Percentiles rank a stretch among this genome's conserved stretches.
These are phyloP conservation scores for Odontesthes bonariensis DNA, from an alignment of 2,113 vertebrate species.

Conservation along the genomic window DNA sequence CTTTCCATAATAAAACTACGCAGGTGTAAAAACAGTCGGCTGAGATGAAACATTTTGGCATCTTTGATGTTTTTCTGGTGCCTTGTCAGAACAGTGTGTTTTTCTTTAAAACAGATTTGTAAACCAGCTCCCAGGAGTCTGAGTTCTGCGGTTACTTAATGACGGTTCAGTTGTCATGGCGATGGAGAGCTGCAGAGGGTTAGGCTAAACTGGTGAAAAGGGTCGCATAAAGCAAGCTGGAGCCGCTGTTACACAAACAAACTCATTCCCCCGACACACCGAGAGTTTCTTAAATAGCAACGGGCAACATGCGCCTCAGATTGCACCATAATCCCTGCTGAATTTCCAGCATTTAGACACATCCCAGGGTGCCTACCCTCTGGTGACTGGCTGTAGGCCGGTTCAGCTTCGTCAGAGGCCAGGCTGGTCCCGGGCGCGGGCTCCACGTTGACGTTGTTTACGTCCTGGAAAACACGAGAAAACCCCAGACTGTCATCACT, in stretches of 20 bases:
- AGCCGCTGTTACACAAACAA: conserved; percentile 45
- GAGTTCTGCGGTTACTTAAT: too few relatives aligned
- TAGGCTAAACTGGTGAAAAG: not conserved
- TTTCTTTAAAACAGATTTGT: too few relatives aligned
- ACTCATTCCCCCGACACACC: conserved; percentile 40
- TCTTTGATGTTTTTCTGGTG: too few relatives aligned
- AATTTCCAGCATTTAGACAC: not conserved
- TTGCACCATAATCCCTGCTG: conserved; percentile 55
- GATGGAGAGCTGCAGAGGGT: not conserved
- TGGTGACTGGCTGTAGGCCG: conserved; percentile 39
- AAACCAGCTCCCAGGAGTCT: too few relatives aligned
- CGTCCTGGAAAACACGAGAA: conserved; percentile 69
- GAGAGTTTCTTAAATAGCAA: conserved; percentile 46
- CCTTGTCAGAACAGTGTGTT: too few relatives aligned
- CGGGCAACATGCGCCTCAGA: conserved; percentile 24
- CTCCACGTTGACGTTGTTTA: conserved; percentile 73
- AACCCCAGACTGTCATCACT: not conserved
- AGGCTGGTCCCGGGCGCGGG: conserved; percentile 66
- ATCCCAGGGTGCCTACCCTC: conserved; percentile 58
- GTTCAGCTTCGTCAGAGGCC: conserved; percentile 58
- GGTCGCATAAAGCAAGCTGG: conserved; percentile 42
- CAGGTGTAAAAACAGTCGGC: too few relatives aligned
- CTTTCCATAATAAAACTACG: too few relatives aligned
- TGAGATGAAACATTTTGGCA: too few relatives aligned
- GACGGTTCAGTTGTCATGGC: not conserved